These are phyloP conservation scores for Melangyna quadrimaculata DNA, from an alignment of 2,888 invertebrate species.

Conservation along the genomic window DNA sequence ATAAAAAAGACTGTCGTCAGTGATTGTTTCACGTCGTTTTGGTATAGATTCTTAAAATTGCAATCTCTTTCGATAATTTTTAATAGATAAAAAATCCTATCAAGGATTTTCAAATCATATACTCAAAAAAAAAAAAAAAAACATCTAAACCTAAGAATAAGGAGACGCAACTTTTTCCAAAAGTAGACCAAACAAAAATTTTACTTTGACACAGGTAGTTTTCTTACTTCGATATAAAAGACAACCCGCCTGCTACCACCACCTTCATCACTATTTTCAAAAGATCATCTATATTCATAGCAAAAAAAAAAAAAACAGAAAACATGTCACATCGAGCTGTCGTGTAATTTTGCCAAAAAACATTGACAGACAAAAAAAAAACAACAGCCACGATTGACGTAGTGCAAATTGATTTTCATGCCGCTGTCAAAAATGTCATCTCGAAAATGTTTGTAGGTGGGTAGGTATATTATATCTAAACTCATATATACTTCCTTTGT, in stretches of 20 bases:
- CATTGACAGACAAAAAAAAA: conserved; percentile 52
- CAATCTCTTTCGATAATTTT: too few species aligned
- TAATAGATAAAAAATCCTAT: too few species aligned
- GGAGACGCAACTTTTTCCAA: too few species aligned
- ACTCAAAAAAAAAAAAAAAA: too few species aligned
- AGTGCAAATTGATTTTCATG: conserved; percentile 79
- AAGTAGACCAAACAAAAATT: too few species aligned
- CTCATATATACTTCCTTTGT: conserved; percentile 32
- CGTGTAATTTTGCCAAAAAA: conserved; percentile 59
- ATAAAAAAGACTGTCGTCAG: too few species aligned
- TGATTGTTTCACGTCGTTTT: too few species aligned
- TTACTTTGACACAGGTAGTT: background rate
- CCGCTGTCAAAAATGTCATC: conserved; percentile 76
- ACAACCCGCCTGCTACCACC: background rate
- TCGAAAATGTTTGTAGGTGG: conserved; percentile 43
- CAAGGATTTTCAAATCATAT: too few species aligned
- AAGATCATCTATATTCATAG: background rate
- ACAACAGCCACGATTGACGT: conserved; percentile 75
- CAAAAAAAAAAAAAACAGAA: background rate
- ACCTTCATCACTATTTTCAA: background rate
- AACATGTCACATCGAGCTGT: conserved; percentile 64
- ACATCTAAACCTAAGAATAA: too few species aligned
- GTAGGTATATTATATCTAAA: conserved; percentile 19
- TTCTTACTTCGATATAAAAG: background rate
- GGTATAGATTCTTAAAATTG: too few species aligned